Percentiles rank a stretch among this genome's conserved stretches.
phyloP scores from a whole-genome alignment of 2,888 invertebrate species.

The Pedicia rivosa region DNA sequence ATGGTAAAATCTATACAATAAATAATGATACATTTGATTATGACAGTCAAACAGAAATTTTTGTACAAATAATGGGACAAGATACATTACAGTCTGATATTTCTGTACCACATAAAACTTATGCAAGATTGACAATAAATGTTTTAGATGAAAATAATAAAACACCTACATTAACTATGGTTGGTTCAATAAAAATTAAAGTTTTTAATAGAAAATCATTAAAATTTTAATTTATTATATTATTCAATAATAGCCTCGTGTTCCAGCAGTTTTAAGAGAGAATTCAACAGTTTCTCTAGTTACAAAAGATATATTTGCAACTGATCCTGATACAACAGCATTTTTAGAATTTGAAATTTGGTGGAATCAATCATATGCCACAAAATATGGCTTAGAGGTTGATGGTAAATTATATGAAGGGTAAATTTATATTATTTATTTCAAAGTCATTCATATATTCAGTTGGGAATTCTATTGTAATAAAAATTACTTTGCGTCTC shows the following conservation, averaged over 20 bases:
- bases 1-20: conserved; percentile 41
- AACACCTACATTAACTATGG: conserved; percentile 44
- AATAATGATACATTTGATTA: conserved; percentile 41
- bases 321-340: conserved; percentile 43
- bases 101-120: conserved; percentile 18
- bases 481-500: too few species aligned
- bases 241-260: not conserved
- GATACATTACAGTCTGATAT: conserved; percentile 32
- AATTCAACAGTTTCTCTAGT: conserved; percentile 33
- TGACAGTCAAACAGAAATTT: conserved; percentile 38
- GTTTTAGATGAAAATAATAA: conserved; percentile 59
- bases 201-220: too few species aligned
- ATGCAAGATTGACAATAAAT: conserved; percentile 39
- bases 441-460: not conserved
- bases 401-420: conserved; percentile 10
- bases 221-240: conserved; percentile 17
- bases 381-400: conserved; percentile 34
- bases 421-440: conserved; percentile 10
- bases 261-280: conserved; percentile 35
- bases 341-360: conserved; percentile 38
- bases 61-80: conserved; percentile 35
- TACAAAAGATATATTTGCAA: conserved; percentile 32
- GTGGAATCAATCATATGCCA: conserved; percentile 40
- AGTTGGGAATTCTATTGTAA: too few species aligned
- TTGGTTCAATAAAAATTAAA: too few species aligned